Percentiles rank a stretch among this genome's conserved stretches.
Evolutionary conservation across 2,888 invertebrate genomes (phyloP).

Genomic region (Nomada flava): DNA sequence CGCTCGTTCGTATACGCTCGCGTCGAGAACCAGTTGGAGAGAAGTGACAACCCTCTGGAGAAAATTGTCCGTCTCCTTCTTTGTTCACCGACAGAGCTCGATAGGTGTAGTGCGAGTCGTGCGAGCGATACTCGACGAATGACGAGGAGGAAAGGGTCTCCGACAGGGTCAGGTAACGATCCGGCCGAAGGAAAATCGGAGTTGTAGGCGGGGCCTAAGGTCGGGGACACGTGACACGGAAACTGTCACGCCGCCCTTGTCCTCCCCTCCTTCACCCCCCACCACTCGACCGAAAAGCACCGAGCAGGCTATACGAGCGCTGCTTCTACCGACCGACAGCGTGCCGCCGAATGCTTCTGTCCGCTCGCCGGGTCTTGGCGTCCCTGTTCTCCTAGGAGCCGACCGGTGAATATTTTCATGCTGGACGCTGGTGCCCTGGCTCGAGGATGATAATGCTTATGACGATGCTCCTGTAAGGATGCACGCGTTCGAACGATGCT

Average conservation of each 20-base stretch:
- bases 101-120: neutral
- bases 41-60: constrained; percentile 48
- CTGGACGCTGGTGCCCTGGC: neutral
- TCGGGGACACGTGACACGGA: constrained; percentile 83
- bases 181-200: constrained; percentile 69
- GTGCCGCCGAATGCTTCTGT: constrained; percentile 38
- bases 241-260: constrained; percentile 84
- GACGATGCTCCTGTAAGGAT: constrained; percentile 12
- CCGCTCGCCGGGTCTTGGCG: neutral
- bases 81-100: neutral
- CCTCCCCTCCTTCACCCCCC: constrained; percentile 76
- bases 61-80: neutral
- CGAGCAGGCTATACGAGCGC: constrained; percentile 54
- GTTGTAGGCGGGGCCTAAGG: constrained; percentile 82
- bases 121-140: constrained; percentile 47
- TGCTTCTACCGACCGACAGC: constrained; percentile 55
- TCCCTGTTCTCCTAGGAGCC: neutral
- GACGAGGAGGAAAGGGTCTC: constrained; percentile 54
- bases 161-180: constrained; percentile 66
- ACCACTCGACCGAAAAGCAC: constrained; percentile 66
- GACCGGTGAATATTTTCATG: neutral
- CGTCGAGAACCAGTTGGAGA: neutral
- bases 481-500: neutral
- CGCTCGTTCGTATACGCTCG: neutral
- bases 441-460: neutral